These are phyloP conservation scores for Drosophila prosaltans DNA, from an alignment of 1,140 invertebrate genomes.

Conservation along the genomic window DNA sequence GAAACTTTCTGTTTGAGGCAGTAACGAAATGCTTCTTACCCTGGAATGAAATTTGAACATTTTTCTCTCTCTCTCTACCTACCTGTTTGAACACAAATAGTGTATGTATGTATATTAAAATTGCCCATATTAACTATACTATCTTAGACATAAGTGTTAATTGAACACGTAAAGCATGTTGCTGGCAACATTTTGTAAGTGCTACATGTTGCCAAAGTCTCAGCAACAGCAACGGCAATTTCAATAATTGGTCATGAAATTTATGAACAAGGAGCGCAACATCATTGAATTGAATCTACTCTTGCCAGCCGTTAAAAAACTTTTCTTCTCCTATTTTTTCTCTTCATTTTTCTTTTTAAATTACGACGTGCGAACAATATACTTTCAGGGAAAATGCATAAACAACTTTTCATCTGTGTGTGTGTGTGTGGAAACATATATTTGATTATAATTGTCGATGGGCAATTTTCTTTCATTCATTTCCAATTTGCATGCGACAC, in stretches of 20 bases:
- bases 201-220: constrained; percentile 17
- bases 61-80: too few relatives aligned
- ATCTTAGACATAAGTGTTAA: constrained; percentile 10
- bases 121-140: not conserved
- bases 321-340: not conserved
- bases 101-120: not conserved
- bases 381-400: constrained; percentile 19
- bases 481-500: constrained; percentile 73
- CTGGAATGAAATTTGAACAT: not conserved
- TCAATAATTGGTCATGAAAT: constrained; percentile 79
- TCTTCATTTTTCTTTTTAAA: constrained; percentile 33
- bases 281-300: constrained; percentile 10
- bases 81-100: too few relatives aligned
- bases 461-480: constrained; percentile 27
- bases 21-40: constrained; percentile 2
- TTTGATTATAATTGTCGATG: not conserved
- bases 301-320: not conserved
- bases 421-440: not conserved
- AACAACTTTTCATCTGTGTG: too few relatives aligned
- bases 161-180: constrained; percentile 19
- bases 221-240: constrained; percentile 50
- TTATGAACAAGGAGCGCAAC: constrained; percentile 51
- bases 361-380: constrained; percentile 81
- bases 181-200: constrained; percentile 6
- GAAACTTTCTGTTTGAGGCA: not conserved